phyloP scores from a whole-genome alignment of 2,797 vertebrate genomes.

The Falco berigora region DNA sequence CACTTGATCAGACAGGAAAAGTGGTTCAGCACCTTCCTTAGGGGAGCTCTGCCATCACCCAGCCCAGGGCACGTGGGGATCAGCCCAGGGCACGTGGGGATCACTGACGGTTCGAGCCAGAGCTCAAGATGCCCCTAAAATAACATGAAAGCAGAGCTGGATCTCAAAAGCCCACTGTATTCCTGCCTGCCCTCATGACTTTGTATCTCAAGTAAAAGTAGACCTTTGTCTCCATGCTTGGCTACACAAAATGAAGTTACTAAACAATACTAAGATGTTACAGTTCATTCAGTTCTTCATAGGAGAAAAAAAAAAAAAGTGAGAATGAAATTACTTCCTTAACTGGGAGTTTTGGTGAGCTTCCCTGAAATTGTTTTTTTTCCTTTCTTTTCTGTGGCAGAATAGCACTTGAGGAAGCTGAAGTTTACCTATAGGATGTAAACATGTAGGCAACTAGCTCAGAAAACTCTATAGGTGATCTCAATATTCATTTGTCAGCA shows the following conservation, averaged over 20 bases:
- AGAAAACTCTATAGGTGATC: neutral
- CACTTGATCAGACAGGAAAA: neutral
- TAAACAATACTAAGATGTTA: neutral
- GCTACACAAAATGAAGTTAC: neutral
- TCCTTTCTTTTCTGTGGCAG: neutral
- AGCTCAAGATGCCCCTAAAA: neutral
- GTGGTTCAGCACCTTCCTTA: neutral
- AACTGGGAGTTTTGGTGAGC: neutral
- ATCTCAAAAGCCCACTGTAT: neutral
- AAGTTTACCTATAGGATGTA: neutral
- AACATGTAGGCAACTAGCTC: neutral
- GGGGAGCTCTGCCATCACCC: neutral
- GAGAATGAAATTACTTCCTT: neutral
- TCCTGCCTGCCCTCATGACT: neutral
- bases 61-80: neutral
- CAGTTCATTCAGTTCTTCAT: neutral
- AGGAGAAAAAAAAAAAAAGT: rapidly evolving
- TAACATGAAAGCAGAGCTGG: neutral
- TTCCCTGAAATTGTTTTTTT: neutral
- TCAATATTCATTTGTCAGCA: neutral
- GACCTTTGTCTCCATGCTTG: neutral
- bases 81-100: neutral
- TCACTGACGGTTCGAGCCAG: neutral
- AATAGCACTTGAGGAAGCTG: neutral
- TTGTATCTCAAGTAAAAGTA: neutral